These are phyloP conservation scores for Lagothrix lagotricha DNA, from an alignment of 2,797 vertebrate genomes.

Conservation along the genomic window DNA sequence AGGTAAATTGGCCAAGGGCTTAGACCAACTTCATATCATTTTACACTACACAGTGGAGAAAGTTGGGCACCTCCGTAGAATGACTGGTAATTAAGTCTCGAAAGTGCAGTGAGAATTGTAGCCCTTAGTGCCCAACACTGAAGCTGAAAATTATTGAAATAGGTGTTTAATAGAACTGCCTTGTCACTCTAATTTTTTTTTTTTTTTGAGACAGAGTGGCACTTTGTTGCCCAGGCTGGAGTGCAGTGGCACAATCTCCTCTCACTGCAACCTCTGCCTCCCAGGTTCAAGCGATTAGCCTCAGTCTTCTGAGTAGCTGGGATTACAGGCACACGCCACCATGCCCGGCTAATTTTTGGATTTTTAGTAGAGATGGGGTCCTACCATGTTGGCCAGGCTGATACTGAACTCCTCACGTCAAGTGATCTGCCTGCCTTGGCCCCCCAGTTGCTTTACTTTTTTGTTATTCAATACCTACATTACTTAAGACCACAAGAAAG, in stretches of 20 bases:
- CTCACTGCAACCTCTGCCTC: not conserved
- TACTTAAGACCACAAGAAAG: conserved; percentile 13
- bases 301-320: not conserved
- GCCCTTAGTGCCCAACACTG: not conserved
- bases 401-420: not conserved
- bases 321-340: not conserved
- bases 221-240: not conserved
- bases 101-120: conserved; percentile 17
- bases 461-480: not conserved
- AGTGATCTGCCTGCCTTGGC: not conserved
- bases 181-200: not conserved
- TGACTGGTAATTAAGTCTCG: conserved; percentile 48
- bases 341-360: not conserved
- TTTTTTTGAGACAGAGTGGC: not conserved
- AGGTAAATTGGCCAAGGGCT: conserved; percentile 5
- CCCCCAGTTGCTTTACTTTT: not conserved
- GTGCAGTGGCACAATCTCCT: not conserved
- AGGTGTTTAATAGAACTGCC: conserved; percentile 9
- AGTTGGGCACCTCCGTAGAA: not conserved
- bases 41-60: not conserved
- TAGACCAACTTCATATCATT: not conserved
- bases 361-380: not conserved
- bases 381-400: not conserved
- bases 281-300: not conserved
- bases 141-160: conserved; percentile 56